Percentiles rank a stretch among this genome's conserved stretches.
phyloP scores from a whole-genome alignment of 2,113 vertebrate species.

The Leucopsar rothschildi region DNA sequence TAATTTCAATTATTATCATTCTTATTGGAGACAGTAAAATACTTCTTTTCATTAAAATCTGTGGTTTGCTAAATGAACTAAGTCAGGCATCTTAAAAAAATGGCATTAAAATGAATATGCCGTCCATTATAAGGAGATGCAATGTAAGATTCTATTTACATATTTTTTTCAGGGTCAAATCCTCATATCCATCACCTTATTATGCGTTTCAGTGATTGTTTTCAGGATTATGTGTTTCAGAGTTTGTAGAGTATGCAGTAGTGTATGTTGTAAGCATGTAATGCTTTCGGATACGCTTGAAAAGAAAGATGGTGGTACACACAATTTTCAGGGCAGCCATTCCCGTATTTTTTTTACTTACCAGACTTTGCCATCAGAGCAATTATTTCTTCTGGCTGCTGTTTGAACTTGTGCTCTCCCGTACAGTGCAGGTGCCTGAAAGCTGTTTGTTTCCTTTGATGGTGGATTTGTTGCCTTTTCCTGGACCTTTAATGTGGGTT shows the following conservation, averaged over 20 bases:
- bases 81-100: slow-evolving; percentile 15
- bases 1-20: slow-evolving; percentile 49
- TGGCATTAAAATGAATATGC: neutral
- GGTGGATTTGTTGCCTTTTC: neutral
- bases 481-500: fast-evolving
- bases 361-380: neutral
- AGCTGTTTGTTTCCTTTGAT: neutral
- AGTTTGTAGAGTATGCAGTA: neutral
- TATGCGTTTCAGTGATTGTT: neutral
- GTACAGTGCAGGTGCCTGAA: neutral
- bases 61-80: slow-evolving; percentile 26
- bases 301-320: neutral
- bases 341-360: neutral
- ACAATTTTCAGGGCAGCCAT: neutral
- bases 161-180: neutral
- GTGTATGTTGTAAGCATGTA: neutral
- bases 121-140: neutral
- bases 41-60: slow-evolving; percentile 42
- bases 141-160: neutral
- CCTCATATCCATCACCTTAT: neutral
- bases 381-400: neutral
- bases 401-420: neutral
- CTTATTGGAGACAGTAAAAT: neutral
- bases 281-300: fast-evolving
- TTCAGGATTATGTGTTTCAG: neutral